Percentiles rank a stretch among this genome's conserved stretches.
Evolutionary conservation across 2,888 invertebrate genomes (phyloP).

Genomic region (Flabesymbios commensalis): DNA sequence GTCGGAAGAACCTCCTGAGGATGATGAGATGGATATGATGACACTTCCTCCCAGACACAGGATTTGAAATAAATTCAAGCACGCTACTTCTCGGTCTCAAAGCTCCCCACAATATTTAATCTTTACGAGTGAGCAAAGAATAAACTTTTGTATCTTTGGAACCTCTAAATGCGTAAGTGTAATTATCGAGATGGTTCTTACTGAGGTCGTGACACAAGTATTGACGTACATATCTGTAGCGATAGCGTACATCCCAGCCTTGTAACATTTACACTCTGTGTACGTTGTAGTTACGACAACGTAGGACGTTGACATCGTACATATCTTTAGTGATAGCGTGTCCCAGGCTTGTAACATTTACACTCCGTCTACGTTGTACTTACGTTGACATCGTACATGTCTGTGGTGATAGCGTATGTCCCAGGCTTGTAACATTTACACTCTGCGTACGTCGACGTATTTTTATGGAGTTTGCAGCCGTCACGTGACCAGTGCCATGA

Average conservation of each 20-base stretch:
- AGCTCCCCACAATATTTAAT: too few relatives aligned
- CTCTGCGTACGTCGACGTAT: conserved; percentile 33
- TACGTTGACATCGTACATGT: conserved; percentile 61
- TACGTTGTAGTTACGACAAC: conserved; percentile 44
- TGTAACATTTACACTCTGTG: conserved; percentile 49
- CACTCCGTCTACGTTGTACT: conserved; percentile 45
- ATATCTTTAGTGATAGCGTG: conserved; percentile 60
- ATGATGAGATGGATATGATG: too few relatives aligned
- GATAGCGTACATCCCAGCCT: conserved; percentile 54
- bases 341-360: conserved; percentile 48
- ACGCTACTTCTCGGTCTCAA: too few relatives aligned
- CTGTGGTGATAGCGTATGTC: conserved; percentile 58
- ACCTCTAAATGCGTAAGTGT: too few relatives aligned
- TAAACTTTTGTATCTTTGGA: too few relatives aligned
- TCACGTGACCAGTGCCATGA: conserved; percentile 26
- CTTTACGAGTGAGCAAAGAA: too few relatives aligned
- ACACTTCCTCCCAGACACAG: too few relatives aligned
- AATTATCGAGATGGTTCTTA: too few relatives aligned
- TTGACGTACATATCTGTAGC: conserved; percentile 62
- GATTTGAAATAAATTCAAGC: too few relatives aligned
- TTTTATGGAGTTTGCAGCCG: conserved; percentile 14
- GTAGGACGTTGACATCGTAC: conserved; percentile 59
- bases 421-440: conserved; percentile 53
- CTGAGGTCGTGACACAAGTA: too few relatives aligned
- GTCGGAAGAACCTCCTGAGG: too few relatives aligned